Conservation (phyloP, 64 coral and sea anemone genomes). For the Montipora capricornis region DNA sequence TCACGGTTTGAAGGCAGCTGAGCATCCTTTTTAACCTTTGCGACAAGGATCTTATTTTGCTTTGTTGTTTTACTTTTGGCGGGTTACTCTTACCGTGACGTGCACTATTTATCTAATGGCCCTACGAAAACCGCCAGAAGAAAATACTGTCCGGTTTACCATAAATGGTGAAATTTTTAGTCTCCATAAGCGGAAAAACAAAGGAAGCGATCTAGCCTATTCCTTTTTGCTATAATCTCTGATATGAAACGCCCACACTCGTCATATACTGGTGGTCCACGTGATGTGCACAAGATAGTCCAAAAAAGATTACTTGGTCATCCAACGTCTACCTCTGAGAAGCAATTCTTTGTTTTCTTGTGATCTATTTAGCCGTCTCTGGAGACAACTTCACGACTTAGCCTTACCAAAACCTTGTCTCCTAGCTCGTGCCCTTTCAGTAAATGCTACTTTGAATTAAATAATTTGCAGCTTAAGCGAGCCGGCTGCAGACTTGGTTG, state of each 20-base stretch:
- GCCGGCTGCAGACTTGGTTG: background rate
- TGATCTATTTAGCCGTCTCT: background rate
- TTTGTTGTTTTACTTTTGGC: background rate
- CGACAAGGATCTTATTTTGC: no score
- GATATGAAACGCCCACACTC: background rate
- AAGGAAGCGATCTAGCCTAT: conserved; percentile 3
- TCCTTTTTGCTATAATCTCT: background rate
- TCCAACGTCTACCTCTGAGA: background rate
- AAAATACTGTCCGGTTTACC: background rate
- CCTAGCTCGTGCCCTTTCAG: background rate
- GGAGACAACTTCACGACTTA: background rate
- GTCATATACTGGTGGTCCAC: background rate
- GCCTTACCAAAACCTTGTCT: background rate
- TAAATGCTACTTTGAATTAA: background rate
- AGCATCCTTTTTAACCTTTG: no score
- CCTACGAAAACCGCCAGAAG: background rate
- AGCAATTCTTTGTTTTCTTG: background rate
- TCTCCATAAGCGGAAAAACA: background rate
- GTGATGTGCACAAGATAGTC: background rate
- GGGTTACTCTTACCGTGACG: background rate
- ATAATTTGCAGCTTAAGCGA: background rate
- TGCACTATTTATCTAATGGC: background rate
- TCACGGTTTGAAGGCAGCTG: no score
- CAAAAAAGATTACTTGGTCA: background rate
- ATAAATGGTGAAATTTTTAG: background rate